These are phyloP conservation scores for Poecilus cupreus DNA, from an alignment of 2,888 invertebrate species.

Conservation along the genomic window DNA sequence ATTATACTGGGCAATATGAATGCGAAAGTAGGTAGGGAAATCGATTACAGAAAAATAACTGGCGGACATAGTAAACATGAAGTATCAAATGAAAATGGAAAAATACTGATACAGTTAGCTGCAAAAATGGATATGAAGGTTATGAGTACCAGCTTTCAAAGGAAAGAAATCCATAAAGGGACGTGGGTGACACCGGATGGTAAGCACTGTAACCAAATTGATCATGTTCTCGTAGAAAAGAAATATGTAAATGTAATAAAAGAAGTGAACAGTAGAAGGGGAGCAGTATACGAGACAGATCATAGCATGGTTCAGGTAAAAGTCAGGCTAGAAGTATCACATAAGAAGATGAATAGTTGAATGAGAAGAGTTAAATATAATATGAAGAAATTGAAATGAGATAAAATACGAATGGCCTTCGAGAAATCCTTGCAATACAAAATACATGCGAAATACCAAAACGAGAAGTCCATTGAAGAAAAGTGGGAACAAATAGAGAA, in stretches of 20 bases:
- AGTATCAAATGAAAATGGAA: conserved; percentile 50
- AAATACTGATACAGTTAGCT: conserved; percentile 53
- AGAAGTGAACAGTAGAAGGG: conserved; percentile 30
- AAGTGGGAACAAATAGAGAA: no score
- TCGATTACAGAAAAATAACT: conserved; percentile 37
- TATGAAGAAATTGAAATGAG: not conserved
- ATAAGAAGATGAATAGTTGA: not conserved
- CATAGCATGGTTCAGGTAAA: no score
- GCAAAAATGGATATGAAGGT: conserved; percentile 55
- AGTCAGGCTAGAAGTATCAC: not conserved
- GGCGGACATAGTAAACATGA: conserved; percentile 50
- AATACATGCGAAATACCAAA: not conserved
- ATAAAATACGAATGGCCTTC: not conserved
- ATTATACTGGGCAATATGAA: not conserved
- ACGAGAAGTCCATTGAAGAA: no score
- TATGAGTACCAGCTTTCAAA: conserved; percentile 55
- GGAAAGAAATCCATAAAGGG: conserved; percentile 59
- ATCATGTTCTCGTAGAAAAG: conserved; percentile 44
- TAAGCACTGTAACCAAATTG: conserved; percentile 45
- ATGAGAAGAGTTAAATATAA: not conserved
- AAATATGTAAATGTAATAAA: conserved; percentile 17
- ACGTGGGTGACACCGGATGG: conserved; percentile 50
- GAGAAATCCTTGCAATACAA: not conserved
- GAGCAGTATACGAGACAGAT: no score
- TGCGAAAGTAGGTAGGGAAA: conserved; percentile 58